These are phyloP conservation scores for Pasiphila rectangulata DNA, from an alignment of 2,888 invertebrate species.

Conservation along the genomic window DNA sequence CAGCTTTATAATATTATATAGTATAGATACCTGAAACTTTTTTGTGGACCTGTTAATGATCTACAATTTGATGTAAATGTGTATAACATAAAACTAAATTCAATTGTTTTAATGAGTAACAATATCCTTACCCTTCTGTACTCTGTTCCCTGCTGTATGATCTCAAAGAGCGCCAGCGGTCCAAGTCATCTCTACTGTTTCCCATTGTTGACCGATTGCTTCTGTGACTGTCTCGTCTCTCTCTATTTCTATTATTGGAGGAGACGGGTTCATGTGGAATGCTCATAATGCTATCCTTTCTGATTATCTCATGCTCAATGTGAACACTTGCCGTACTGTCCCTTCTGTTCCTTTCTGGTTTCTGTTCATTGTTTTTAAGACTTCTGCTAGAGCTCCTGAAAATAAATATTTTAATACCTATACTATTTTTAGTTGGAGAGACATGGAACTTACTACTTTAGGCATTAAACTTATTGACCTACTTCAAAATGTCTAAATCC, in stretches of 20 bases:
- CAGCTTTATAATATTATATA: no score
- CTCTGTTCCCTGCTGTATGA: slow-evolving; percentile 77
- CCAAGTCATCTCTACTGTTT: slow-evolving; percentile 72
- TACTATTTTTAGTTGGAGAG: no score
- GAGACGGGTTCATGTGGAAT: slow-evolving; percentile 60
- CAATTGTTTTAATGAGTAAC: no score
- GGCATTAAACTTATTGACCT: no score
- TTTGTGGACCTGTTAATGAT: no score
- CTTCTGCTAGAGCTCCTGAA: slow-evolving; percentile 72
- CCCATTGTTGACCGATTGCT: slow-evolving; percentile 73
- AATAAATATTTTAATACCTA: neutral
- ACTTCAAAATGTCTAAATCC: no score
- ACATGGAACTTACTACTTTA: no score
- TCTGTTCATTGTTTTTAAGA: slow-evolving; percentile 62
- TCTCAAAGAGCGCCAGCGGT: slow-evolving; percentile 70
- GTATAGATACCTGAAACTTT: no score
- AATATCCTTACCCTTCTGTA: slow-evolving; percentile 62
- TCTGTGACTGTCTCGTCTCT: slow-evolving; percentile 66
- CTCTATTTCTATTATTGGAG: slow-evolving; percentile 55
- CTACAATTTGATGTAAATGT: no score
- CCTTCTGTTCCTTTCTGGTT: slow-evolving; percentile 59
- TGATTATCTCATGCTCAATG: slow-evolving; percentile 54
- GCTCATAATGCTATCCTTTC: slow-evolving; percentile 67
- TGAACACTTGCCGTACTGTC: slow-evolving; percentile 67
- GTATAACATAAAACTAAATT: no score